Evolutionary conservation across 2,888 invertebrate species (phyloP).

Genomic region (Hoplodrina ambigua): DNA sequence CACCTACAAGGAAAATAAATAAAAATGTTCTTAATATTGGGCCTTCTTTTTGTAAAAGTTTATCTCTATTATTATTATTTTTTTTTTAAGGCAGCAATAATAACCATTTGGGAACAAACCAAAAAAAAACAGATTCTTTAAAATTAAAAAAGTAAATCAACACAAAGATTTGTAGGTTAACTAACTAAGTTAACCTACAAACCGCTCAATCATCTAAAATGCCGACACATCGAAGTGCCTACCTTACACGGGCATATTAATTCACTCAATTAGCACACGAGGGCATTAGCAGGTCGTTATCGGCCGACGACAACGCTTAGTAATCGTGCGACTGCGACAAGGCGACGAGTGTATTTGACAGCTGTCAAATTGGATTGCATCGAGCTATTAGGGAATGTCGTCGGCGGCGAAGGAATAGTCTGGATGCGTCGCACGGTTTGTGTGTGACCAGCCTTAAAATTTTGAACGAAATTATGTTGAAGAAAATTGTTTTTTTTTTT

Average conservation of each 20-base stretch:
- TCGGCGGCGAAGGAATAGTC: conserved; percentile 64
- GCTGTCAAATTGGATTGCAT: conserved; percentile 89
- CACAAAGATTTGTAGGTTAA: not conserved
- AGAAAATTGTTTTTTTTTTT: too few relatives aligned
- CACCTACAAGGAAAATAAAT: too few relatives aligned
- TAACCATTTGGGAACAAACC: too few relatives aligned
- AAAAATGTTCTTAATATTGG: too few relatives aligned
- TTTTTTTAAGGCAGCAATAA: not conserved
- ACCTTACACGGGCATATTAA: conserved; percentile 79
- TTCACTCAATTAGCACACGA: conserved; percentile 71
- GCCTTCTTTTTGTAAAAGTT: too few relatives aligned
- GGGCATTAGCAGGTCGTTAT: conserved; percentile 85
- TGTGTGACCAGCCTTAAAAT: conserved; percentile 12
- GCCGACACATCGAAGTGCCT: conserved; percentile 51
- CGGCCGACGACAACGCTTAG: conserved; percentile 75
- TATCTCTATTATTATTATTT: too few relatives aligned
- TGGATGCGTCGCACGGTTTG: conserved; percentile 67
- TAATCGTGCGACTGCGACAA: conserved; percentile 83
- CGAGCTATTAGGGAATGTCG: conserved; percentile 87
- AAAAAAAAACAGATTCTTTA: not conserved
- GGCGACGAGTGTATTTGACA: conserved; percentile 88
- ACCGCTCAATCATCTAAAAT: conserved; percentile 37
- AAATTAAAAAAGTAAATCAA: not conserved
- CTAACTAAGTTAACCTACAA: not conserved
- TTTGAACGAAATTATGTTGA: too few relatives aligned